These are phyloP conservation scores for Motacilla alba DNA, from an alignment of 2,113 vertebrate genomes.

Conservation along the genomic window DNA sequence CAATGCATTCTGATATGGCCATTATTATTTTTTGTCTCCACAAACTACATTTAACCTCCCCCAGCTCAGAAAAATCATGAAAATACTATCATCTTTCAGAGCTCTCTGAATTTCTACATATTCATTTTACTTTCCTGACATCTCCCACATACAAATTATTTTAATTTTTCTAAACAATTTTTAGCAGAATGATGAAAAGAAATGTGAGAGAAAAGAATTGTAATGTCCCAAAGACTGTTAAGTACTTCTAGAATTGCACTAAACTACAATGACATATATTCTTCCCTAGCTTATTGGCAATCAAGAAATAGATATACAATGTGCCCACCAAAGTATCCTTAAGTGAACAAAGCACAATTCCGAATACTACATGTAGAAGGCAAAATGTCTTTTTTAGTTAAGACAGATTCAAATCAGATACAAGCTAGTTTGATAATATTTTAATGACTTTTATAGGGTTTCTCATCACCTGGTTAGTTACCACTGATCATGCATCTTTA, in stretches of 20 bases:
- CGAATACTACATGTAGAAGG: fast-evolving
- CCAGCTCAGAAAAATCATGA: not conserved
- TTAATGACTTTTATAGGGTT: not conserved
- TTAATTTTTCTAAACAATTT: not conserved
- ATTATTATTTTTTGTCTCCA: not conserved
- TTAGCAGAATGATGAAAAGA: not conserved
- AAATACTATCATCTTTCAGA: not conserved
- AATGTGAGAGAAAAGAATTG: not conserved
- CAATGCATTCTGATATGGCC: not conserved
- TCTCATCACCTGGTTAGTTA: not conserved
- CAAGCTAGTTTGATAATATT: not conserved
- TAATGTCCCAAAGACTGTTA: not conserved
- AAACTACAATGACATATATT: not conserved
- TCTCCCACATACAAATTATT: not conserved
- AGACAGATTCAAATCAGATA: not conserved
- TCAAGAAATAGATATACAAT: not conserved
- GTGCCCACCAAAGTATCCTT: not conserved
- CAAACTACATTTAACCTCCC: not conserved
- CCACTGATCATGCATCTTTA: not conserved
- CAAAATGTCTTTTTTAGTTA: not conserved
- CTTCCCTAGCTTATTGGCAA: not conserved
- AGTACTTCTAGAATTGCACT: not conserved
- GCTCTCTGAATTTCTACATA: not conserved
- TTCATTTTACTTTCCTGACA: not conserved
- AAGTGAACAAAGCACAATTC: not conserved